phyloP scores from a whole-genome alignment of 2,888 invertebrate genomes.

The Cephus spinipes region DNA sequence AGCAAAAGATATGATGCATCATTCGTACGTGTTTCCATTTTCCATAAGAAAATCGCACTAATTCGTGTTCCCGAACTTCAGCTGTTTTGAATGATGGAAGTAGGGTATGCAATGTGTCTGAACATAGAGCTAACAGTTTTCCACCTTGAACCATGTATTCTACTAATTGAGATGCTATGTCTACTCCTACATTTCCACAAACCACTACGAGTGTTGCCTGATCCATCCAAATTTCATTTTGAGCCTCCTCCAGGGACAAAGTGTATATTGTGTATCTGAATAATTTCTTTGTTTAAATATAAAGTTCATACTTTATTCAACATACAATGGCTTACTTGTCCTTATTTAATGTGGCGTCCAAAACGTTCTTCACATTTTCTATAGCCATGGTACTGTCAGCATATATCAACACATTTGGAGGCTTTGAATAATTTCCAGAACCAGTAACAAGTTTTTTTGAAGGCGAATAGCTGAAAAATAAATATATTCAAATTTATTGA shows the following conservation, averaged over 20 bases:
- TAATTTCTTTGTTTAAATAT: conserved; percentile 10
- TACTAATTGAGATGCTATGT: conserved; percentile 76
- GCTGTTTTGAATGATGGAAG: conserved; percentile 86
- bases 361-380: conserved; percentile 79
- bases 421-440: conserved; percentile 72
- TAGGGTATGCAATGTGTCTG: conserved; percentile 82
- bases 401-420: conserved; percentile 85
- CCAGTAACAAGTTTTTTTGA: conserved; percentile 62
- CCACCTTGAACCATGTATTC: conserved; percentile 82
- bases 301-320: conserved; percentile 8
- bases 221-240: conserved; percentile 72
- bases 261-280: conserved; percentile 67
- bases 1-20: conserved; percentile 91
- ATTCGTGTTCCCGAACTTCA: conserved; percentile 86
- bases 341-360: conserved; percentile 77
- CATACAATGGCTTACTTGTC: conserved; percentile 72
- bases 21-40: conserved; percentile 86
- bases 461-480: conserved; percentile 38
- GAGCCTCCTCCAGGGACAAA: conserved; percentile 62
- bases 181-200: conserved; percentile 79
- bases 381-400: conserved; percentile 82
- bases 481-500: neutral
- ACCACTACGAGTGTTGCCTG: conserved; percentile 80
- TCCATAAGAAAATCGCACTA: conserved; percentile 86
- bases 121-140: conserved; percentile 82